Percentiles rank a stretch among this genome's conserved stretches.
phyloP scores from a whole-genome alignment of 2,888 invertebrate genomes.

The Diarsia mendica region DNA sequence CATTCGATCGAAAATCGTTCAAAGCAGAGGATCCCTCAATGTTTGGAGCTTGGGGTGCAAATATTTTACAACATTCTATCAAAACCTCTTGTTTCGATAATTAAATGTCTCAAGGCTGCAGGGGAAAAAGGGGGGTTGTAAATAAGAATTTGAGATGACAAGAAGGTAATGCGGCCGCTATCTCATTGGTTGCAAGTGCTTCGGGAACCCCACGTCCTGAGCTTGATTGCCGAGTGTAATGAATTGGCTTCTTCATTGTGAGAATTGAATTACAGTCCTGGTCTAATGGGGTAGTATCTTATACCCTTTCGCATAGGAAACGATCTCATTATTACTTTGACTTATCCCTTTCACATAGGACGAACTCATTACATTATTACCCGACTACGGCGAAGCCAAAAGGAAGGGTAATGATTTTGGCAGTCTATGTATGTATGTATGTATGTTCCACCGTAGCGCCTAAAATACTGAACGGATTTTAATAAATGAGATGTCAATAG shows the following conservation, averaged over 20 bases:
- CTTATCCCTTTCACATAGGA: not conserved
- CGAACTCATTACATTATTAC: not conserved
- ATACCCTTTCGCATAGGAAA: not conserved
- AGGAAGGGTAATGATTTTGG: too few relatives aligned
- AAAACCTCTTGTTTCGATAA: slow-evolving; percentile 61
- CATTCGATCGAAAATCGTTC: slow-evolving; percentile 75
- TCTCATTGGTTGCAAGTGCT: slow-evolving; percentile 11
- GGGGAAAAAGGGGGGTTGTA: slow-evolving; percentile 28
- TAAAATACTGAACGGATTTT: too few relatives aligned
- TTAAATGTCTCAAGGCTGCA: slow-evolving; percentile 59
- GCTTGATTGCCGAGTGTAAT: slow-evolving; percentile 18
- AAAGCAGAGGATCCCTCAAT: slow-evolving; percentile 70
- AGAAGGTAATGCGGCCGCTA: slow-evolving; percentile 14
- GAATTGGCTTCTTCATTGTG: slow-evolving; percentile 6
- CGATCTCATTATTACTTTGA: not conserved
- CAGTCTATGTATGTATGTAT: too few relatives aligned
- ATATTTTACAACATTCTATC: slow-evolving; percentile 70
- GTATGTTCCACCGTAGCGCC: too few relatives aligned
- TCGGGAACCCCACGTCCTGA: not conserved
- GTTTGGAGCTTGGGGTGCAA: slow-evolving; percentile 67
- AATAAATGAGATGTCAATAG: too few relatives aligned
- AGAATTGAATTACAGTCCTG: not conserved
- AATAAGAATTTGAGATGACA: slow-evolving; percentile 22
- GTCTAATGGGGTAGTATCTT: not conserved
- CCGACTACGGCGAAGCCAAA: too few relatives aligned